phyloP scores from a whole-genome alignment of 2,113 vertebrate species.

The Aspiorhynchus laticeps region DNA sequence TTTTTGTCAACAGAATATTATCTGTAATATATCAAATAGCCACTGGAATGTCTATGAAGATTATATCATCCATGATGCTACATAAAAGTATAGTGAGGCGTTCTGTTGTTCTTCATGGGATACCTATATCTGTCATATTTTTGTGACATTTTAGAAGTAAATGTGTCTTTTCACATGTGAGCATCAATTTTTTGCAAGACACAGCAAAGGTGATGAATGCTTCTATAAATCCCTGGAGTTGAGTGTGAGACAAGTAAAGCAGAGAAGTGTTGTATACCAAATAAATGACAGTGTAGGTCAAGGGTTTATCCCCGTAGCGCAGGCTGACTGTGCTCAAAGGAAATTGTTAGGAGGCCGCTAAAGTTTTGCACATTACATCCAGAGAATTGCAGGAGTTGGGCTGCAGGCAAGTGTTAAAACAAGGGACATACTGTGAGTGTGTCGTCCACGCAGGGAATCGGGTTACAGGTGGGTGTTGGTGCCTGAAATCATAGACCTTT shows the following conservation, averaged over 20 bases:
- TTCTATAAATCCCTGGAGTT: neutral
- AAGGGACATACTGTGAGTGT: conserved; percentile 17
- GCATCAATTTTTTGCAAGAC: neutral
- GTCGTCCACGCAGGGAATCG: neutral
- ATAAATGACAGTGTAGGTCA: neutral
- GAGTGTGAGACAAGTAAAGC: neutral
- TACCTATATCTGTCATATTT: neutral
- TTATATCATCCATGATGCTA: neutral
- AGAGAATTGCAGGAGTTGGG: conserved; percentile 10
- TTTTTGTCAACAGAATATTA: too few species aligned
- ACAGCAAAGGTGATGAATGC: neutral
- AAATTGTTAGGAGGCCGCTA: neutral
- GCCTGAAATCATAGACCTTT: conserved; percentile 51
- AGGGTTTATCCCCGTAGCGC: neutral
- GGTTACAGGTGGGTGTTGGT: conserved; percentile 15
- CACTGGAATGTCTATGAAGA: neutral
- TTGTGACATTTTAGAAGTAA: neutral
- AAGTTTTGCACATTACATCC: neutral
- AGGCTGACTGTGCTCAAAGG: neutral
- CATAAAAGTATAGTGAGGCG: neutral
- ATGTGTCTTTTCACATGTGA: neutral
- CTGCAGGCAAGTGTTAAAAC: conserved; percentile 30
- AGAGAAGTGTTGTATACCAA: neutral
- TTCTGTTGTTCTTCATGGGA: neutral
- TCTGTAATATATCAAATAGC: neutral